These are phyloP conservation scores for Peucedramus taeniatus DNA, from an alignment of 2,113 vertebrate species.

Conservation along the genomic window DNA sequence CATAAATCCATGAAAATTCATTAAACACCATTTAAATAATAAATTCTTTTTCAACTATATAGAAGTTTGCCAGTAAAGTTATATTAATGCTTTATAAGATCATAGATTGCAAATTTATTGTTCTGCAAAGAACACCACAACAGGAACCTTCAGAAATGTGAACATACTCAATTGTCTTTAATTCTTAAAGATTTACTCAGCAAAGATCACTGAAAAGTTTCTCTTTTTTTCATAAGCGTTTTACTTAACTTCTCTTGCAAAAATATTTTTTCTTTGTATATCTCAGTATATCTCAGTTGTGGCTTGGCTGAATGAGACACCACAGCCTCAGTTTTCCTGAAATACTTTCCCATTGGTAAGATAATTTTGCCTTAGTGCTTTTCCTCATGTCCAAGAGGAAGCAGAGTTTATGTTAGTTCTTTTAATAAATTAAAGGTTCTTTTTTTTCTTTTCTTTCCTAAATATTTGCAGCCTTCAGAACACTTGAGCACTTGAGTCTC, in stretches of 20 bases:
- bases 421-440: neutral
- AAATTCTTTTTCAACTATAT: neutral
- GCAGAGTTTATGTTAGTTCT: slow-evolving; percentile 3
- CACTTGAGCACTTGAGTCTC: neutral
- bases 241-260: neutral
- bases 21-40: neutral
- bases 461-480: slow-evolving; percentile 1
- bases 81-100: neutral
- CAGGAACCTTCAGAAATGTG: neutral
- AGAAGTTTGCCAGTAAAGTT: neutral
- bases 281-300: neutral
- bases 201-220: neutral
- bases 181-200: neutral
- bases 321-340: slow-evolving; percentile 22
- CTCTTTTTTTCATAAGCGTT: neutral
- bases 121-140: neutral
- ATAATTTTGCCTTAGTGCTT: slow-evolving; percentile 1
- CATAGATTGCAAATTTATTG: neutral
- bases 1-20: neutral
- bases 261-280: neutral
- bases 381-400: slow-evolving; percentile 37
- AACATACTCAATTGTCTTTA: neutral
- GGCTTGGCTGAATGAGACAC: slow-evolving; percentile 10
- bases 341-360: slow-evolving; percentile 5
- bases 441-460: neutral